These are phyloP conservation scores for Phoxinus dragarum DNA, from an alignment of 2,797 vertebrate species.

Conservation along the genomic window DNA sequence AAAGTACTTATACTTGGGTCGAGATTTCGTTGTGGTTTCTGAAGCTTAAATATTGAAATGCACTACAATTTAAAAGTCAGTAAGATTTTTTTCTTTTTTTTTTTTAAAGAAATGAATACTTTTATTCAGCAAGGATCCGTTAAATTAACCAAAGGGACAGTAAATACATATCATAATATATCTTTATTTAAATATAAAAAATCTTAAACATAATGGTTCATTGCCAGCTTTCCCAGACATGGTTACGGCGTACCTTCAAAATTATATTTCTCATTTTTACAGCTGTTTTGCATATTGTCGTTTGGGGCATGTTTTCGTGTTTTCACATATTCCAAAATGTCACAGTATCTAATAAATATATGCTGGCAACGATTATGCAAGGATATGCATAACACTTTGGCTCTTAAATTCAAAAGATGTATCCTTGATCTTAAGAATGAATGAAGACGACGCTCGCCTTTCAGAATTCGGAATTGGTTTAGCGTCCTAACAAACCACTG, in stretches of 20 bases:
- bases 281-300: conserved; percentile 5
- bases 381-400: conserved; percentile 10
- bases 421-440: background rate
- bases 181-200: background rate
- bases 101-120: background rate
- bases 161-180: background rate
- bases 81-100: background rate
- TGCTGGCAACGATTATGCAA: background rate
- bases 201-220: background rate
- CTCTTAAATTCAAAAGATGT: conserved; percentile 23
- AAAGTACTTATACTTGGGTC: background rate
- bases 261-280: background rate
- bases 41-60: background rate
- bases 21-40: background rate
- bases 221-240: background rate
- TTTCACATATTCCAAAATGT: conserved; percentile 14
- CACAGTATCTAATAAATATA: conserved; percentile 18
- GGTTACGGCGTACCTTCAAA: background rate
- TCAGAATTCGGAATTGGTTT: background rate
- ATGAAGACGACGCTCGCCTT: background rate
- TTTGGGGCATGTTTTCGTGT: background rate
- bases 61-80: background rate
- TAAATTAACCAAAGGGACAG: background rate
- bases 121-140: background rate
- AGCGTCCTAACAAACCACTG: background rate